Conservation (phyloP, 2,888 invertebrate species). For the Chrysolina oricalcia region DNA sequence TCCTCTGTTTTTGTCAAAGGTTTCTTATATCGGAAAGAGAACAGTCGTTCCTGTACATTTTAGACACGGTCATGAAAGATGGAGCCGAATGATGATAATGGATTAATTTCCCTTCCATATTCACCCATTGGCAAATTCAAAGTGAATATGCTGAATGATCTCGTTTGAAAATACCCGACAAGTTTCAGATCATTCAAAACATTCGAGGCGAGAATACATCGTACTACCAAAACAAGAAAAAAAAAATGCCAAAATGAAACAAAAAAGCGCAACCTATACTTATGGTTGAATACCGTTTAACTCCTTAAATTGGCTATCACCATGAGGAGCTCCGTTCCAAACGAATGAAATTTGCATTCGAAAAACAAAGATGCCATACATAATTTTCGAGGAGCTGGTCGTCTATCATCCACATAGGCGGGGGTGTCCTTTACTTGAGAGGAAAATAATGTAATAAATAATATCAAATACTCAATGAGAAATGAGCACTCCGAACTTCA, state of each 20-base stretch:
- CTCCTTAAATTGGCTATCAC: slow-evolving; percentile 6
- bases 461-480: too few species aligned
- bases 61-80: too few species aligned
- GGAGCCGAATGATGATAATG: too few species aligned
- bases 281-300: slow-evolving; percentile 2
- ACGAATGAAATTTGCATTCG: slow-evolving; percentile 20
- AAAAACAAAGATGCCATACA: slow-evolving; percentile 17
- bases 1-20: background rate
- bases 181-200: background rate
- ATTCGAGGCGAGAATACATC: background rate
- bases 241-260: background rate
- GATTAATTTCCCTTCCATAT: too few species aligned
- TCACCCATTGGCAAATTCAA: too few species aligned
- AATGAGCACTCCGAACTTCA: too few species aligned
- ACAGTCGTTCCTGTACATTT: too few species aligned
- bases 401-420: background rate
- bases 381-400: slow-evolving; percentile 7
- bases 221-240: background rate
- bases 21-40: background rate
- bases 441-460: too few species aligned
- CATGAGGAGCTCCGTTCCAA: background rate
- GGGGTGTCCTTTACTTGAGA: too few species aligned
- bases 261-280: slow-evolving; percentile 3
- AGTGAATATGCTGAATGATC: too few species aligned
- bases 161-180: background rate